Evolutionary conservation across 2,113 vertebrate genomes (phyloP).

Genomic region (Empidonax traillii): DNA sequence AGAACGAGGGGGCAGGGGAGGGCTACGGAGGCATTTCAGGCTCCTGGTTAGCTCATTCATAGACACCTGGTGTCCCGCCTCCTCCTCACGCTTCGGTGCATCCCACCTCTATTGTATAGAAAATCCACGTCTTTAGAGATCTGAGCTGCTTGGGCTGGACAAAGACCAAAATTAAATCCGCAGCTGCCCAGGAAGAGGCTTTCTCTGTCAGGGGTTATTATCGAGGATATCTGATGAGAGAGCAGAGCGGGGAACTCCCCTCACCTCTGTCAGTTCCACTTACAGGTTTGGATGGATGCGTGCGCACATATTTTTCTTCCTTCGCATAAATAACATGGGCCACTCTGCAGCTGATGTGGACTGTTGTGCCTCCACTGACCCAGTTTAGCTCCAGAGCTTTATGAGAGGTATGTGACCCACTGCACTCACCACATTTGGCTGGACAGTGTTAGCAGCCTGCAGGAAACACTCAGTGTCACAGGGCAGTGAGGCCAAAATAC

Average conservation of each 20-base stretch:
- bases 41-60: slow-evolving; percentile 29
- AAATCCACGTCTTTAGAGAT: background rate
- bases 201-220: background rate
- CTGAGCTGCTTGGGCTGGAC: background rate
- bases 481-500: background rate
- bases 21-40: background rate
- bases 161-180: slow-evolving; percentile 16
- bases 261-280: slow-evolving; percentile 20
- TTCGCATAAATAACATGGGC: background rate
- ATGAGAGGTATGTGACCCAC: background rate
- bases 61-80: slow-evolving; percentile 42
- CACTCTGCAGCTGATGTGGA: background rate
- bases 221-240: background rate
- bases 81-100: slow-evolving; percentile 6
- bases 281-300: background rate
- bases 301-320: background rate
- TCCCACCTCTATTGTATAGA: background rate
- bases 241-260: fast-evolving
- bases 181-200: slow-evolving; percentile 30
- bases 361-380: background rate
- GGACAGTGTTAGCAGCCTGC: background rate
- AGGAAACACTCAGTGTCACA: background rate
- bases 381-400: background rate
- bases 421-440: background rate
- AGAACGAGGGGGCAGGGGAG: background rate